Conservation (phyloP, 2,797 vertebrate genomes). For the Clarias platycephalus region DNA sequence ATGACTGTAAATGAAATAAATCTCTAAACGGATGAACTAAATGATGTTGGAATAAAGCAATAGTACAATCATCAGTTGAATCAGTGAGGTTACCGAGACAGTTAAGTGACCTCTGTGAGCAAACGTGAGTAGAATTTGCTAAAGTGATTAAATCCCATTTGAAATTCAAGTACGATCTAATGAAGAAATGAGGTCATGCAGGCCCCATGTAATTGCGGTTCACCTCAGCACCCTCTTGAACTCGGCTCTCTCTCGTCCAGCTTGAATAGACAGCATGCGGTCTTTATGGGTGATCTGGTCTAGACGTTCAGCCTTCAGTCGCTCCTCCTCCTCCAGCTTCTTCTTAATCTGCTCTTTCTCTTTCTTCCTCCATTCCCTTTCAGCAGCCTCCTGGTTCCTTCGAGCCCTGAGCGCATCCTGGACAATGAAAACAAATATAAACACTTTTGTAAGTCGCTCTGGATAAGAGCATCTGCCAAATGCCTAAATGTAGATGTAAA, state of each 20-base stretch:
- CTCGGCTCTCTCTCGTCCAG: conserved; percentile 77
- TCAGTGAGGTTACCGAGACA: neutral
- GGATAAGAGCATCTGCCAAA: no score
- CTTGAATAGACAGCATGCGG: conserved; percentile 76
- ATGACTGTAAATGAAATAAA: no score
- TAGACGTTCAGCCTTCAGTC: conserved; percentile 69
- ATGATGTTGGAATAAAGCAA: neutral
- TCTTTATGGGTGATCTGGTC: conserved; percentile 82
- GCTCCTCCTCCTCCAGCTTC: conserved; percentile 66
- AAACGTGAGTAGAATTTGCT: neutral
- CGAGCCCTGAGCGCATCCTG: conserved; percentile 86
- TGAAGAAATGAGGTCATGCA: neutral
- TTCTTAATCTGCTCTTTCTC: conserved; percentile 71
- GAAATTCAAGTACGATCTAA: neutral
- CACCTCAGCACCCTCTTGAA: conserved; percentile 85
- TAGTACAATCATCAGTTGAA: neutral
- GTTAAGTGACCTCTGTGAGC: neutral
- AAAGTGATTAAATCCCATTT: neutral
- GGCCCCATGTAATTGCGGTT: neutral
- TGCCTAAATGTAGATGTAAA: no score
- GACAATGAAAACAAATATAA: conserved; percentile 7
- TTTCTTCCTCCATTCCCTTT: conserved; percentile 85
- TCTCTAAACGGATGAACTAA: neutral
- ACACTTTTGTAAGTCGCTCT: no score
- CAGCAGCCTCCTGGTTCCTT: conserved; percentile 81